Conservation (phyloP, 2,113 vertebrate genomes). For the Anoura caudifer region DNA sequence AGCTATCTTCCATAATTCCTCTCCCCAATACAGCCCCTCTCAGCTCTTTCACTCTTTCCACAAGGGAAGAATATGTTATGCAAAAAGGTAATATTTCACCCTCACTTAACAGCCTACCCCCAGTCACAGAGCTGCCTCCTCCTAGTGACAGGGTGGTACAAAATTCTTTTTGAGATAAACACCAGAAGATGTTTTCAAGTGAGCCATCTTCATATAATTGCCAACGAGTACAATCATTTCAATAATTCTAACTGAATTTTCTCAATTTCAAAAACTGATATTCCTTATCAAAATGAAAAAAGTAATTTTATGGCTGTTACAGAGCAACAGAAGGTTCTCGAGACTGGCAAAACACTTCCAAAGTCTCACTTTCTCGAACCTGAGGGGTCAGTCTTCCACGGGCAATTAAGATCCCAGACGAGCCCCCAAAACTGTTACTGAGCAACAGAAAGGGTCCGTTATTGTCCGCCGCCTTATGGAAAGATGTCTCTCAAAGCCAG, state of each 20-base stretch:
- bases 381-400: no score
- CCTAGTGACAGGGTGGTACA: conserved; percentile 41
- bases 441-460: no score
- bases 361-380: no score
- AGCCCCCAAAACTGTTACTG: no score
- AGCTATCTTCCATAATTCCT: neutral
- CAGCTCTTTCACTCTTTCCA: neutral
- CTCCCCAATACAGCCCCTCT: neutral
- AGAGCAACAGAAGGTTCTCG: conserved; percentile 72
- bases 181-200: conserved; percentile 66
- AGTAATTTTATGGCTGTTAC: conserved; percentile 31
- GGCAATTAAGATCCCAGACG: no score
- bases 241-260: conserved; percentile 70
- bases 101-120: conserved; percentile 47
- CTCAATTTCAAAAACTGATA: conserved; percentile 54
- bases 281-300: conserved; percentile 64
- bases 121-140: conserved; percentile 40
- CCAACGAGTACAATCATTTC: neutral
- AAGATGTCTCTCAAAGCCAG: no score
- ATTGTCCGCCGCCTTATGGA: no score
- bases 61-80: neutral
- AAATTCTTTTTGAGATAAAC: conserved; percentile 61
- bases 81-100: neutral
- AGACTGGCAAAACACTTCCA: no score
- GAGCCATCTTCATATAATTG: conserved; percentile 42